phyloP scores from a whole-genome alignment of 2,797 vertebrate species.

The Sebastes hubbsi region DNA sequence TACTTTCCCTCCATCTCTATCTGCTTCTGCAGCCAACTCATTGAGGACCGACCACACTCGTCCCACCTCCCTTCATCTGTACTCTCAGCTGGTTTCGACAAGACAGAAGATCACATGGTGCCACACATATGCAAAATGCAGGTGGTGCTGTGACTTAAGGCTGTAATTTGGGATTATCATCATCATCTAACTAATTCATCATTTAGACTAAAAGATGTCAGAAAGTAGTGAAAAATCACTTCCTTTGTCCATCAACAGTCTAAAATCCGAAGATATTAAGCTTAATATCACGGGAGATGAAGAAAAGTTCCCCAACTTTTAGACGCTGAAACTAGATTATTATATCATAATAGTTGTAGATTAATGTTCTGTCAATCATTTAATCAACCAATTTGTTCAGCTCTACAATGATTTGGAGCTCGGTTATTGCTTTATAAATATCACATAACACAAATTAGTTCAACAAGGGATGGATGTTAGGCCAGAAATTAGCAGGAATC shows the following conservation, averaged over 20 bases:
- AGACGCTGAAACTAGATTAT: neutral
- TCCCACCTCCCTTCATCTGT: constrained; percentile 8
- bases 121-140: neutral
- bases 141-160: neutral
- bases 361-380: neutral
- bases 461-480: neutral
- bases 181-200: neutral
- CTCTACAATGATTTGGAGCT: neutral
- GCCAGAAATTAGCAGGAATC: neutral
- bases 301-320: neutral
- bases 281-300: neutral
- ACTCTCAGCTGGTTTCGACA: constrained; percentile 35
- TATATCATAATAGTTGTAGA: neutral
- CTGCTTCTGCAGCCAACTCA: constrained; percentile 54
- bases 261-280: neutral
- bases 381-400: neutral
- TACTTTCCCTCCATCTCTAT: constrained; percentile 65
- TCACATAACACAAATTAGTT: neutral
- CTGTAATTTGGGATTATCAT: neutral
- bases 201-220: neutral
- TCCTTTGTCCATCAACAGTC: neutral
- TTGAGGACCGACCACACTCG: constrained; percentile 34
- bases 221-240: neutral
- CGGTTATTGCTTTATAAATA: neutral
- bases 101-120: neutral